Conservation (phyloP, 2,797 vertebrate species). For the Petrocephalus schoutedeni region DNA sequence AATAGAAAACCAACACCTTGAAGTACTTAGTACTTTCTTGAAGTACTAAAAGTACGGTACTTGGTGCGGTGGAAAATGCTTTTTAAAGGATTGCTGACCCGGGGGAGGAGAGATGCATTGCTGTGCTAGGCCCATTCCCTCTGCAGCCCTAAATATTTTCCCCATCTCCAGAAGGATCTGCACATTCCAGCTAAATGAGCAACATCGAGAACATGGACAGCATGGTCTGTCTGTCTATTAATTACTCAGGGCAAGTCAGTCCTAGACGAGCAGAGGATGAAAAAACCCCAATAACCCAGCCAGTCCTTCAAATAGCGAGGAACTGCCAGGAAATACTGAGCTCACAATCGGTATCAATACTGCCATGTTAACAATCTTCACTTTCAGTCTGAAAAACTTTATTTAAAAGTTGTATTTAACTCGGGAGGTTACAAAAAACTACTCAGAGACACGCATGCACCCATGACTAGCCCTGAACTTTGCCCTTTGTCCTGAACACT, state of each 20-base stretch:
- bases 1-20: too few species aligned
- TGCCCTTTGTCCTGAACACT: neutral
- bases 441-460: neutral
- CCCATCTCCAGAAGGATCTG: slow-evolving; percentile 28
- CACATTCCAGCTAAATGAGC: neutral
- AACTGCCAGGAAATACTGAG: neutral
- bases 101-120: slow-evolving; percentile 27
- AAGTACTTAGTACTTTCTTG: too few species aligned
- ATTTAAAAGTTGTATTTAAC: neutral
- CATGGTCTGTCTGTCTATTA: slow-evolving; percentile 33
- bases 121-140: slow-evolving; percentile 13
- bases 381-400: neutral
- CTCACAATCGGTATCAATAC: neutral
- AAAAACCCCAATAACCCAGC: neutral
- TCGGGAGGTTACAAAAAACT: neutral
- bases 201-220: slow-evolving; percentile 15
- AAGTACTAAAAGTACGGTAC: too few species aligned
- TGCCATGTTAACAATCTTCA: neutral
- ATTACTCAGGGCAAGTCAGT: slow-evolving; percentile 43
- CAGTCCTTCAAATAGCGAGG: neutral
- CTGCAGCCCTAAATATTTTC: slow-evolving; percentile 38
- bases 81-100: slow-evolving; percentile 27
- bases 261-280: slow-evolving; percentile 25
- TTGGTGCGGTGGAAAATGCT: too few species aligned
- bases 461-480: neutral